Evolutionary conservation across 2,113 vertebrate genomes (phyloP).

Genomic region (Aythya baeri): DNA sequence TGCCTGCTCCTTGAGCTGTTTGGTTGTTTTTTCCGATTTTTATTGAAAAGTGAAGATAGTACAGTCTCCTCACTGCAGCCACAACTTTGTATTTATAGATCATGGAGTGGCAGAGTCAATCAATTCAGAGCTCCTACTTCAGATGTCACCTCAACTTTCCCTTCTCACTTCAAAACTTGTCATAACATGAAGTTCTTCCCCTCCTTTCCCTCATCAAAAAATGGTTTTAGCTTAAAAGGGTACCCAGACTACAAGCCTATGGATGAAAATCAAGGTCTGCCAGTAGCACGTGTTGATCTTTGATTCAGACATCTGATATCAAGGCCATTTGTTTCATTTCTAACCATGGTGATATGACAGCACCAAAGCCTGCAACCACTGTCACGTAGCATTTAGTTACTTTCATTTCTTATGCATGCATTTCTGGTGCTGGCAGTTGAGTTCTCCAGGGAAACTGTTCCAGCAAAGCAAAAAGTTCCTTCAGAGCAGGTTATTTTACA

Average conservation of each 20-base stretch:
- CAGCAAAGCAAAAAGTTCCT: background rate
- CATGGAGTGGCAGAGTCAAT: background rate
- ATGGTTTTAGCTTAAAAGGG: background rate
- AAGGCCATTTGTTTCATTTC: background rate
- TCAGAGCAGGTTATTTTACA: background rate
- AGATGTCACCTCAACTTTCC: background rate
- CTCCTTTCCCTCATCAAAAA: background rate
- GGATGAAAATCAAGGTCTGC: background rate
- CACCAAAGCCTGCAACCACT: background rate
- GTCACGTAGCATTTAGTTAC: background rate
- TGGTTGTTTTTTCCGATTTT: background rate
- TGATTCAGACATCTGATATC: background rate
- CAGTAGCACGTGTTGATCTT: background rate
- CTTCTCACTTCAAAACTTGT: background rate
- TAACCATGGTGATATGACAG: background rate
- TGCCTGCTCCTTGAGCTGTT: conserved; percentile 1
- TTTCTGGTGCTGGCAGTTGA: background rate
- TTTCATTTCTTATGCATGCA: background rate
- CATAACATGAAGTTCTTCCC: background rate
- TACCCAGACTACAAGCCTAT: background rate
- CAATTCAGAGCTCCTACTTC: background rate
- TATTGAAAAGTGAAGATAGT: background rate
- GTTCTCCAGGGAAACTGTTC: background rate
- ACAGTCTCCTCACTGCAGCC: background rate
- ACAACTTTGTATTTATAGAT: background rate